Conservation (phyloP, 2,888 invertebrate species). For the Sussaba pulchella region DNA sequence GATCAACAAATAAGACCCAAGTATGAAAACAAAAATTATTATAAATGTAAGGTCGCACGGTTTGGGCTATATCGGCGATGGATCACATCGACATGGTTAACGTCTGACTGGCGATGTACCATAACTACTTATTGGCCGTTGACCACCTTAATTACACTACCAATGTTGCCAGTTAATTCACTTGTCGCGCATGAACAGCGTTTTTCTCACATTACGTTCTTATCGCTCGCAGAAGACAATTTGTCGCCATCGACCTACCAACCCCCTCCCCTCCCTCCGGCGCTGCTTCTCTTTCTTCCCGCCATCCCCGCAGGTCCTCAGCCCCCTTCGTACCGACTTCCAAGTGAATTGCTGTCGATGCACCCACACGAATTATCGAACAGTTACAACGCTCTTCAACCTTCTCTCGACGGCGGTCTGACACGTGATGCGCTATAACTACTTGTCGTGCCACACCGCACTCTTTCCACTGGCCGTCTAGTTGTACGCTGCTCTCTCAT, state of each 20-base stretch:
- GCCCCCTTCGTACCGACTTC: background rate
- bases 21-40: slow-evolving; percentile 3
- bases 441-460: slow-evolving; percentile 14
- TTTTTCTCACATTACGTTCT: slow-evolving; percentile 21
- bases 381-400: slow-evolving; percentile 50
- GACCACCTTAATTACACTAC: slow-evolving; percentile 12
- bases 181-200: slow-evolving; percentile 21
- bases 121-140: slow-evolving; percentile 33
- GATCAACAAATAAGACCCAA: background rate
- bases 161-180: slow-evolving; percentile 14
- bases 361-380: slow-evolving; percentile 32
- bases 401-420: slow-evolving; percentile 42
- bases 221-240: slow-evolving; percentile 21
- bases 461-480: slow-evolving; percentile 3
- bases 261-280: too few relatives aligned
- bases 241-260: background rate
- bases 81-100: background rate
- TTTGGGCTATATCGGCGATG: background rate
- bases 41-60: background rate
- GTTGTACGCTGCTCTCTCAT: background rate
- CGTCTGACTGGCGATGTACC: slow-evolving; percentile 27
- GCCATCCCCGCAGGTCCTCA: too few relatives aligned
- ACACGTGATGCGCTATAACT: slow-evolving; percentile 52
- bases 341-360: slow-evolving; percentile 25
- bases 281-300: too few relatives aligned